Conservation (phyloP, 2,888 invertebrate species). For the Andricus curvator region DNA sequence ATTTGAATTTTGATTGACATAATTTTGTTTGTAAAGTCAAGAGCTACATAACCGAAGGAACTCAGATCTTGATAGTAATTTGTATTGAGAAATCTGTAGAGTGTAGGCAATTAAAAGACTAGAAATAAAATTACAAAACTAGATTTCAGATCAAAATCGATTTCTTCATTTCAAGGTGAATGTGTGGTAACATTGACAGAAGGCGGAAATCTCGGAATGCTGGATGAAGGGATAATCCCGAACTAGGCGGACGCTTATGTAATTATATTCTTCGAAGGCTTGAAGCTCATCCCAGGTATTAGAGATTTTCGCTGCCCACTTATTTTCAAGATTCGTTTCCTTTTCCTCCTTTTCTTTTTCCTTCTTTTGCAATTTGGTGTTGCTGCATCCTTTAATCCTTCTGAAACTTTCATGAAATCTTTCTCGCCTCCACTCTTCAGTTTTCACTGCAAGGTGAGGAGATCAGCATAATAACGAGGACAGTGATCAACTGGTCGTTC, state of each 20-base stretch:
- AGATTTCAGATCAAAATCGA: not conserved
- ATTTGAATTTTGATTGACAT: no score
- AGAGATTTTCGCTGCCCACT: slow-evolving; percentile 3
- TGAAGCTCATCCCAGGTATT: not conserved
- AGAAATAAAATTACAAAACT: not conserved
- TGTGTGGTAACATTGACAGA: slow-evolving; percentile 4
- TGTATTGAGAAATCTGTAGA: not conserved
- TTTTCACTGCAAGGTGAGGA: slow-evolving; percentile 17
- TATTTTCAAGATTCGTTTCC: slow-evolving; percentile 23
- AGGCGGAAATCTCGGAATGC: slow-evolving; percentile 18
- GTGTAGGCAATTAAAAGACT: not conserved
- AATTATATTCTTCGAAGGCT: not conserved
- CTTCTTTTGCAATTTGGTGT: not conserved
- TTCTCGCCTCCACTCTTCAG: not conserved
- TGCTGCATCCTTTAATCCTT: slow-evolving; percentile 22
- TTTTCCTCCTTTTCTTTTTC: not conserved
- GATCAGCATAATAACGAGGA: slow-evolving; percentile 12
- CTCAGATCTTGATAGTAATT: no score
- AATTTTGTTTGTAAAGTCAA: no score
- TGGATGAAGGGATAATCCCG: slow-evolving; percentile 52
- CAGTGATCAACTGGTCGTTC: slow-evolving; percentile 14
- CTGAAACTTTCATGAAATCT: slow-evolving; percentile 12
- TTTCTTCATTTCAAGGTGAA: slow-evolving; percentile 23
- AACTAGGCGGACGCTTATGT: slow-evolving; percentile 54
- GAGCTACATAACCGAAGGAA: no score